A percentile compares a stretch with the other conserved stretches of the same genome.
These are phyloP conservation scores for Archaeoteleia sp. DNA, from an alignment of 2,888 invertebrate genomes.

Conservation along the genomic window DNA sequence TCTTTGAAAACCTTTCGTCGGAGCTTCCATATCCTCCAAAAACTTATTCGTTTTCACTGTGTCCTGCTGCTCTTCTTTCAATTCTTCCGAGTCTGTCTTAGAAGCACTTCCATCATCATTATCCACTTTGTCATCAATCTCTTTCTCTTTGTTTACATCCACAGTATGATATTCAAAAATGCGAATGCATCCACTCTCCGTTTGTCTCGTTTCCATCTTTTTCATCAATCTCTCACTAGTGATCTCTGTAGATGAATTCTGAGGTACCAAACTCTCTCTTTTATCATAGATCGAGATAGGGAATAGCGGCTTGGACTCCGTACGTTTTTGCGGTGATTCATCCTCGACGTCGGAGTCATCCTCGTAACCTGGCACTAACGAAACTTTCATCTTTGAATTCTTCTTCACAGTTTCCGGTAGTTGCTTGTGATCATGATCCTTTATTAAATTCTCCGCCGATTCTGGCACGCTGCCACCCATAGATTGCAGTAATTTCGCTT, in stretches of 20 bases:
- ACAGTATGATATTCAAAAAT: conserved; percentile 59
- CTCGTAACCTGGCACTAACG: conserved; percentile 77
- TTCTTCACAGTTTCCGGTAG: conserved; percentile 13
- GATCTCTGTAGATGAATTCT: conserved; percentile 25
- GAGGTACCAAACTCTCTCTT: conserved; percentile 24
- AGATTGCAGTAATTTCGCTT: conserved; percentile 74
- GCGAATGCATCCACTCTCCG: conserved; percentile 55
- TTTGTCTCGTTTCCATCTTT: conserved; percentile 56
- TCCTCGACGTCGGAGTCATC: conserved; percentile 77
- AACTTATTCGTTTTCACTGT: conserved; percentile 65
- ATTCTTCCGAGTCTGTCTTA: conserved; percentile 39
- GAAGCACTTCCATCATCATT: conserved; percentile 11
- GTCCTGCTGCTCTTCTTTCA: conserved; percentile 48
- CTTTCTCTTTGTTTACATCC: conserved; percentile 31
- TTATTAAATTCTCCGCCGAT: conserved; percentile 22
- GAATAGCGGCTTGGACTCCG: conserved; percentile 73
- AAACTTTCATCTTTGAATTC: conserved; percentile 61
- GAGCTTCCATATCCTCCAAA: conserved; percentile 67
- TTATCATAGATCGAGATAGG: conserved; percentile 72
- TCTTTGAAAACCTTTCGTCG: conserved; percentile 76
- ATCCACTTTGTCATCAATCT: conserved; percentile 36
- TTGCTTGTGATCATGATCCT: conserved; percentile 1
- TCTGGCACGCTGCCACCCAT: conserved; percentile 24
- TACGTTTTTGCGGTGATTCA: conserved; percentile 56
- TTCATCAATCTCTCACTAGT: conserved; percentile 35